Evolutionary conservation across 2,113 vertebrate genomes (phyloP).

Genomic region (Microcebus ravelobensis): DNA sequence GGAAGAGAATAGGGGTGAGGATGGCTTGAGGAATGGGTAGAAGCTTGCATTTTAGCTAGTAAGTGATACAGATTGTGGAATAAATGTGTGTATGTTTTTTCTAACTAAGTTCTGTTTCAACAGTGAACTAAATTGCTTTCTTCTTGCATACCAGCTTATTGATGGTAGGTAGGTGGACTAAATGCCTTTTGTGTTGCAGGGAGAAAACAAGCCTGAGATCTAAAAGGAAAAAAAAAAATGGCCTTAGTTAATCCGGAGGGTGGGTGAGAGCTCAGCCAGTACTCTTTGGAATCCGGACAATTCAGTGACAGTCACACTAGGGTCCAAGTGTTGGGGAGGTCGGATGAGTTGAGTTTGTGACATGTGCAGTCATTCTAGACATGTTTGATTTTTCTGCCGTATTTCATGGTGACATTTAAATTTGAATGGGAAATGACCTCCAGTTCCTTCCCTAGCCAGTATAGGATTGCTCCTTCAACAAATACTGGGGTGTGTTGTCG

Average conservation of each 20-base stretch:
- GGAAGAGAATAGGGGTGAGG: not conserved
- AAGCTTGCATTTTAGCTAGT: not conserved
- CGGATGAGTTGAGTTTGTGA: conserved; percentile 50
- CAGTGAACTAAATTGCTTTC: not conserved
- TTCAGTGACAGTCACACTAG: conserved; percentile 30
- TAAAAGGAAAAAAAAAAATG: not conserved
- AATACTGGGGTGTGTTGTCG: not conserved
- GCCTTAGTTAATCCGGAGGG: conserved; percentile 39
- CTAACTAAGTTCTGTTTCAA: not conserved
- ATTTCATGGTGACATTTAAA: conserved; percentile 42
- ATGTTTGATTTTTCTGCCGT: conserved; percentile 45
- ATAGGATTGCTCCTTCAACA: not conserved
- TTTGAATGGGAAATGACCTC: conserved; percentile 57
- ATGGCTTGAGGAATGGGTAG: not conserved
- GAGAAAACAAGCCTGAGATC: conserved; percentile 12
- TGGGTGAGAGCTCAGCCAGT: conserved; percentile 18
- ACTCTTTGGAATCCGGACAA: conserved; percentile 63
- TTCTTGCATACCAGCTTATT: not conserved
- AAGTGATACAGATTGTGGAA: not conserved
- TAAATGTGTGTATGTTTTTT: not conserved
- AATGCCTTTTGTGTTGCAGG: not conserved
- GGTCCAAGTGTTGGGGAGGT: conserved; percentile 49
- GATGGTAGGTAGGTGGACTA: not conserved
- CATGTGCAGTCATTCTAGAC: conserved; percentile 27
- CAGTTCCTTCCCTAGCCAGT: not conserved